Base-by-base conservation (phyloP, 2,888 invertebrate genomes). In the Campoletis raptor region DNA sequence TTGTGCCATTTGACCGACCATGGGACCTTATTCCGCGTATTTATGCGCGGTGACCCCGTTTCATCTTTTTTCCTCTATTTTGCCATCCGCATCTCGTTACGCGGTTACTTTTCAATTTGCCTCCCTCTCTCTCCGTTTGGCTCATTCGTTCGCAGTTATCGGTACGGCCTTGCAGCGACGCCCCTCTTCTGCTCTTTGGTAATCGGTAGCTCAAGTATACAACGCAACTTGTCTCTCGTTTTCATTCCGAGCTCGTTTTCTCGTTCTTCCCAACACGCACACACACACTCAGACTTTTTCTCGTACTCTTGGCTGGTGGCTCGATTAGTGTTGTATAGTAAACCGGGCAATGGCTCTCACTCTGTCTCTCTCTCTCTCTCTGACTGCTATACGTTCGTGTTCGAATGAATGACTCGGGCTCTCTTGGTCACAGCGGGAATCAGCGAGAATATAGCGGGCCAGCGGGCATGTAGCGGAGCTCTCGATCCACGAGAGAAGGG, bases 381-480 rank as follows among this genome's bases (percentile, higher is more conserved):
- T 4, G 10, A 42, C 21, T 36, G 30, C 57, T 37, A 30, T 21
- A 37, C 54, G 21, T 21, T 67, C 78, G 67, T 54, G 81, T 78
- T 88, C 90, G 90, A 90, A 92, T 91, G 92, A 92, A 92, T 91
- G 91, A 91, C 84, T 90, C 83, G 72, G 36, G n/a, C 48, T 61
- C 72, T 72, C 36, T 88, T 89, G 83, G 86, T 10, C 61, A 30
- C 42, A 76, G 61, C 45, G 76, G 87, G 88, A 83, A 80, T 86
- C 86, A 69, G 30, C 61, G 45, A 69, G 78, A 24, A 45, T 64
- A 64, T 40, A 52, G 70, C 52, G 72, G 52, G n/a, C n/a, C n/a
- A n/a, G n/a, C 45, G 45, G 21, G 69, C 45, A 70, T 48, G 15
- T 72, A 72, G 72, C 52, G 72, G 52, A 40, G 30, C 36, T 54